Evolutionary conservation across 1,140 invertebrate species (phyloP), one percentile per base, ranked within the genome.

Genomic region (Drosophila biarmipes): DNA sequence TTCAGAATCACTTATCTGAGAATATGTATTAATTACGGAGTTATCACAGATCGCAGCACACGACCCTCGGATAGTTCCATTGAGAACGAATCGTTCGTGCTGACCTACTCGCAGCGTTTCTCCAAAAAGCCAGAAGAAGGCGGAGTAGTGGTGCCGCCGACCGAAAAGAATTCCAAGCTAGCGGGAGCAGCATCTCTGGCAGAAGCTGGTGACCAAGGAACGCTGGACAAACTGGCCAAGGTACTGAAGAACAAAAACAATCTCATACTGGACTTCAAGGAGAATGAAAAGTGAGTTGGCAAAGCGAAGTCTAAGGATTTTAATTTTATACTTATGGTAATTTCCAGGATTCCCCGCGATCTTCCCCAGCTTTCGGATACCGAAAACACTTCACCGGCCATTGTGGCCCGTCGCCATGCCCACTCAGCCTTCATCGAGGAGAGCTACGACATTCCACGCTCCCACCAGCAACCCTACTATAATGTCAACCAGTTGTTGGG

Each of bases 391-490:
- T 92, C 90, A 29, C 91, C 82, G 35, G 87, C 91, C 31, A 90
- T 92, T 78, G 76, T 78, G 61, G 91, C 91, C 5, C 71, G 72
- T 1, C 79, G 80, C 6, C 80, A 92, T 67, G 82, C 78, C 7
- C 62, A 59, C 51, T 91, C 78, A 11, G 76, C 90, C 19, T 77
- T 81, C 15, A 91, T 92, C 71, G 95, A 96, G 91, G 95, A 96
- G 42, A 95, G 94, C 69, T 96, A 96, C 77, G 96, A 96, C 87
- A 95, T 96, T 92, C 95, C 95, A 27, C 93, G 95, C 63, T 95
- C 95, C 48, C 95, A 96, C 87, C 93, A 94, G 64, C 56, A 91
- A 52, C 91, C 90, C 42, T 92, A 92, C 51, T 86, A 85, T 46
- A 92, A 92, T 69, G 58, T 93, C 93, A 51, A 85, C 75, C 49